These are phyloP conservation scores for Atherix ibis DNA, from an alignment of 2,888 invertebrate species.

Conservation along the genomic window DNA sequence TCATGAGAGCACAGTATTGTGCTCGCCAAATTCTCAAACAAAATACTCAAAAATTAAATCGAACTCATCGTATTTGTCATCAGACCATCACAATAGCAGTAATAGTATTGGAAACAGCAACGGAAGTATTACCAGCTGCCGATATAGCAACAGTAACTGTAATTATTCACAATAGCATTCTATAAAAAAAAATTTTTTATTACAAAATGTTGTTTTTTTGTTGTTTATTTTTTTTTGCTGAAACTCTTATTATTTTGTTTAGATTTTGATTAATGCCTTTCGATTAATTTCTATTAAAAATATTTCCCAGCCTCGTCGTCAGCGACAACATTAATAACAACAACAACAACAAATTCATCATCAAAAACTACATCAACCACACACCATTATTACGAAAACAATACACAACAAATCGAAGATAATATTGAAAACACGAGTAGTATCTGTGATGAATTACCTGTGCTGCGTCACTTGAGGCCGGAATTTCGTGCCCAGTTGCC, in stretches of 20 bases:
- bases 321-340: no score
- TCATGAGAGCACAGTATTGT: slow-evolving; percentile 7
- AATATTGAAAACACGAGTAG: slow-evolving; percentile 5
- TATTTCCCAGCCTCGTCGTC: no score
- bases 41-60: no score
- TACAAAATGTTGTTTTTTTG: no score
- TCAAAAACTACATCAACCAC: slow-evolving; percentile 4
- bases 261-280: no score
- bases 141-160: not conserved
- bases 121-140: not conserved
- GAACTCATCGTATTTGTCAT: no score
- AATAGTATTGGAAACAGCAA: not conserved
- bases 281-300: no score
- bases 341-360: no score
- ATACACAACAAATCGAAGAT: slow-evolving; percentile 1
- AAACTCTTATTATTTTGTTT: no score
- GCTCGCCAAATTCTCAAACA: slow-evolving; percentile 10
- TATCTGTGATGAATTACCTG: slow-evolving; percentile 40
- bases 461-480: slow-evolving; percentile 65
- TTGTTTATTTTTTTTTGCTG: no score
- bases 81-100: no score
- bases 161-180: not conserved
- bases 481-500: slow-evolving; percentile 76
- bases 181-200: not conserved
- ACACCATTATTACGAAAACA: no score